A percentile compares a stretch with the other conserved stretches of the same genome.
phyloP scores from a whole-genome alignment of 2,113 vertebrate genomes.

The Cervus canadensis region DNA sequence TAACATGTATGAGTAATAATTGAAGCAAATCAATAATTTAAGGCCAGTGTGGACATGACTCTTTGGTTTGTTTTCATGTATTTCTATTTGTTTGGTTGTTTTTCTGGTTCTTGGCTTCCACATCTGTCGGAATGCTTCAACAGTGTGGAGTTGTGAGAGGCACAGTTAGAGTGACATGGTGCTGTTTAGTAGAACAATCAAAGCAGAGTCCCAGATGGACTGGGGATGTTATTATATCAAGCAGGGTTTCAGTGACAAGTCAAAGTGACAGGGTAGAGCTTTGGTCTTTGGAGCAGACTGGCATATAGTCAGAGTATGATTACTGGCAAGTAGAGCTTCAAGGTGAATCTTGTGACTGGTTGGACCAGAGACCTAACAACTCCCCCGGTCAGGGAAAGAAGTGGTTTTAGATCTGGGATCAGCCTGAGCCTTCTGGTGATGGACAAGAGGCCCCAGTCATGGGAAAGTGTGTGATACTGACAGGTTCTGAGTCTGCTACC shows the following conservation, averaged over 20 bases:
- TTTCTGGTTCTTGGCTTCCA: background rate
- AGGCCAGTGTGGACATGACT: background rate
- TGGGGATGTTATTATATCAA: background rate
- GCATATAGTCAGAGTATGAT: background rate
- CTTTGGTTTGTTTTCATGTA: background rate
- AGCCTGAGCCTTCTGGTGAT: background rate
- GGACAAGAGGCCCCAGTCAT: too few species aligned
- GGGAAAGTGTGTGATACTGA: background rate
- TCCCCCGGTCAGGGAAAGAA: background rate
- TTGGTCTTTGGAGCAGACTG: background rate
- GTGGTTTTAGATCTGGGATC: background rate
- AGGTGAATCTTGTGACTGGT: background rate
- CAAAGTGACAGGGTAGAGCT: background rate
- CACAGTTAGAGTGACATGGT: background rate
- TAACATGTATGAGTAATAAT: background rate
- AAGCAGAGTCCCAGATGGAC: background rate
- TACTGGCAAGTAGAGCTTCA: background rate
- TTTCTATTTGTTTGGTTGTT: background rate
- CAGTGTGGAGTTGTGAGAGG: background rate
- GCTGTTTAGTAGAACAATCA: background rate
- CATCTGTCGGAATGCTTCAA: background rate
- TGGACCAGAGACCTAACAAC: background rate
- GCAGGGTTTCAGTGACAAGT: background rate
- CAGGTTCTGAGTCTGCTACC: background rate
- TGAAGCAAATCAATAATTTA: conserved; percentile 13